These are phyloP conservation scores for Nematostella vectensis DNA, from an alignment of 92 coral and sea anemone genomes.

Conservation along the genomic window DNA sequence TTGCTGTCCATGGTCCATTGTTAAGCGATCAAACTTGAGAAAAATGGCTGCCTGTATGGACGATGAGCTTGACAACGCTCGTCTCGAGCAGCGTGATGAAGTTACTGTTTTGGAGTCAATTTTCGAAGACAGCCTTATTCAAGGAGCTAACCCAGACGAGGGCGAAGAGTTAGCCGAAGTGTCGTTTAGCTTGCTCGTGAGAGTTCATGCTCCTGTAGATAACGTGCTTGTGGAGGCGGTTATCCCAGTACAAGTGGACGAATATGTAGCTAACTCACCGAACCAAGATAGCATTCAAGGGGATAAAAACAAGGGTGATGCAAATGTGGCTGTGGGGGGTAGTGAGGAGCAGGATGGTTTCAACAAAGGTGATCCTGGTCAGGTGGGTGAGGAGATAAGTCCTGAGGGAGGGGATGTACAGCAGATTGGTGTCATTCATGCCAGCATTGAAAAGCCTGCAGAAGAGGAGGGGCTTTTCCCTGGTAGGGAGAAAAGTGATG, in stretches of 20 bases:
- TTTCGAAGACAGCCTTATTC: slow-evolving; percentile 52
- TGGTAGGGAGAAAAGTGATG: no score
- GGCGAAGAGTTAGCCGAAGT: slow-evolving; percentile 23
- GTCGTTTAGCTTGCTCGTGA: slow-evolving; percentile 48
- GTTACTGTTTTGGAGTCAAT: slow-evolving; percentile 71
- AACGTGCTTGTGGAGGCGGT: slow-evolving; percentile 59
- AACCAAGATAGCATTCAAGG: neutral
- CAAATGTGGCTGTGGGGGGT: neutral
- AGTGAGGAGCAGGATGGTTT: neutral
- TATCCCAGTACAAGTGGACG: slow-evolving; percentile 45
- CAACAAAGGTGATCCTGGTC: neutral
- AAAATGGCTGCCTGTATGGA: slow-evolving; percentile 51
- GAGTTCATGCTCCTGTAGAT: slow-evolving; percentile 48
- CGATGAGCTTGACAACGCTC: slow-evolving; percentile 12
- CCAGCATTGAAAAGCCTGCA: no score
- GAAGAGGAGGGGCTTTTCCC: no score
- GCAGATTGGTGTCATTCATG: no score
- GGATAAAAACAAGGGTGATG: slow-evolving; percentile 3
- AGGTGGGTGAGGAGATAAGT: neutral
- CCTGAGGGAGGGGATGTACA: neutral
- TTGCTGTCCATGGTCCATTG: no score
- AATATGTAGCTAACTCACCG: neutral
- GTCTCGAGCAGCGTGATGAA: slow-evolving; percentile 77
- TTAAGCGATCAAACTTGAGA: no score
- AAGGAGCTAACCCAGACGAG: slow-evolving; percentile 4